phyloP scores from a whole-genome alignment of 2,113 vertebrate genomes.

The Mirza zaza region DNA sequence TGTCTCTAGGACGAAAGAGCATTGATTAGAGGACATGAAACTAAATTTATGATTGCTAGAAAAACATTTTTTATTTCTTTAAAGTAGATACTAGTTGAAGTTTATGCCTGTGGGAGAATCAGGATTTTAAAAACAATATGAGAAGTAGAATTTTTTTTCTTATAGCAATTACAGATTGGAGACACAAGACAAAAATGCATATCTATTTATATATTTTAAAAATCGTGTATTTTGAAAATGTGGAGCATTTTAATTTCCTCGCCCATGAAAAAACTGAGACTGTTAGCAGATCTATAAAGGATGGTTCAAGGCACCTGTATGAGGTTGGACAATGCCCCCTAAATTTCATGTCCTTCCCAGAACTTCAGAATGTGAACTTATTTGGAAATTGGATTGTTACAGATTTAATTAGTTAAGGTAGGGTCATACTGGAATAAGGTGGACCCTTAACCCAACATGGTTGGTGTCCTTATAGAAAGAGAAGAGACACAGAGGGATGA shows the following conservation, averaged over 20 bases:
- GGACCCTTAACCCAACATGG: not conserved
- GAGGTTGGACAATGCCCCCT: not conserved
- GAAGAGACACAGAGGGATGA: not conserved
- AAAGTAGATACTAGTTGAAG: not conserved
- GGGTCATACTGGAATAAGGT: not conserved
- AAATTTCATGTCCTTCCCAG: not conserved
- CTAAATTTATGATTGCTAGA: not conserved
- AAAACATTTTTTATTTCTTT: not conserved
- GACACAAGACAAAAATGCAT: not conserved
- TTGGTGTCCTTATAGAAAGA: not conserved
- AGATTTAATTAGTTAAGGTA: not conserved
- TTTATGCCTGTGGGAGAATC: not conserved
- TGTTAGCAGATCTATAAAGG: not conserved
- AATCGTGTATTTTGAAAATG: constrained; percentile 9
- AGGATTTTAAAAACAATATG: constrained; percentile 2
- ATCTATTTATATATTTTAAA: not conserved
- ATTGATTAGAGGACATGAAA: not conserved
- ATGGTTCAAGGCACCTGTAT: not conserved
- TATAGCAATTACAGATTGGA: not conserved
- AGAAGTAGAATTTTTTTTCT: constrained; percentile 2
- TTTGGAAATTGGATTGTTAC: not conserved
- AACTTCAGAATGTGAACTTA: not conserved
- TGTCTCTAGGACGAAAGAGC: constrained; percentile 1
- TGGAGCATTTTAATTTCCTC: not conserved
- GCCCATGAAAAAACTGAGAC: not conserved